These are phyloP conservation scores for Drosophila dunni DNA, from an alignment of 1,140 invertebrate species.

Conservation along the genomic window DNA sequence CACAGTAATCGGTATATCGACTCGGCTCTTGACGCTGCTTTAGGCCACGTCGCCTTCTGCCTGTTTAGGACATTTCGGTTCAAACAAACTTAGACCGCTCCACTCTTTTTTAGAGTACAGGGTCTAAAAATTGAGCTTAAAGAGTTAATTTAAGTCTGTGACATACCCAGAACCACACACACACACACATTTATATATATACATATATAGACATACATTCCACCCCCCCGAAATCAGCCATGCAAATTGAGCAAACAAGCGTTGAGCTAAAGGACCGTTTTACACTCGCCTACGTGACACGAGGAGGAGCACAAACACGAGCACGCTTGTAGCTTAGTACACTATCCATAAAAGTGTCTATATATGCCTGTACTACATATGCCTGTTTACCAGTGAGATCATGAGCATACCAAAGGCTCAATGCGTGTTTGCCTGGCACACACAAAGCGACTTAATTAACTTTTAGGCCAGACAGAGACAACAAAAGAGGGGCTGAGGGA, in stretches of 20 bases:
- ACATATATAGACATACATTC: background rate
- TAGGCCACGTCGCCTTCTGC: too few relatives aligned
- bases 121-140: too few relatives aligned
- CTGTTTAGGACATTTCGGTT: too few relatives aligned
- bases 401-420: conserved; percentile 16
- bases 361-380: background rate
- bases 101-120: too few relatives aligned
- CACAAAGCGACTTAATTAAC: conserved; percentile 42
- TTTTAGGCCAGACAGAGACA: conserved; percentile 25
- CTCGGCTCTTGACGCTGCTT: too few relatives aligned
- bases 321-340: background rate
- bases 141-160: background rate
- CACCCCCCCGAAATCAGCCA: too few relatives aligned
- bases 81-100: too few relatives aligned
- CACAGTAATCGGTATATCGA: too few relatives aligned
- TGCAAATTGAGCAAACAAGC: conserved; percentile 15
- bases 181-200: background rate
- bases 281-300: background rate
- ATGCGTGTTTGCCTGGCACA: conserved; percentile 31
- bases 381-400: conserved; percentile 38
- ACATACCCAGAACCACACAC: background rate
- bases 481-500: too few relatives aligned
- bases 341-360: background rate
- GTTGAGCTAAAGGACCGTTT: background rate
- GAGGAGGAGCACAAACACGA: too few relatives aligned